phyloP scores from a whole-genome alignment of 1,140 invertebrate genomes.

The Dufourea novaeangliae region DNA sequence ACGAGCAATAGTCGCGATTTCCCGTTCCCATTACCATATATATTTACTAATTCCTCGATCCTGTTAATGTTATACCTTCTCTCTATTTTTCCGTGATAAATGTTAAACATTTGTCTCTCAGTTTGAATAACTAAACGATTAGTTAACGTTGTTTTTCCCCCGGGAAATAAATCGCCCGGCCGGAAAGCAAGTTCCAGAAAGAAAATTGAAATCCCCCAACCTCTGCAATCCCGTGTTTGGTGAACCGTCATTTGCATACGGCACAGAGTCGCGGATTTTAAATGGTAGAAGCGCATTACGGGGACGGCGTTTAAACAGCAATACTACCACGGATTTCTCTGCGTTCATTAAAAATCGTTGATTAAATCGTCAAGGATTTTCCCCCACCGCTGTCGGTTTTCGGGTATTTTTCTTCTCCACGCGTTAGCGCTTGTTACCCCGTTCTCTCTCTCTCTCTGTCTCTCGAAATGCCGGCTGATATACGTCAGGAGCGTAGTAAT shows the following conservation, averaged over 20 bases:
- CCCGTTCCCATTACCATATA: no score
- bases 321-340: background rate
- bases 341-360: slow-evolving; percentile 30
- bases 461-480: background rate
- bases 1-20: no score
- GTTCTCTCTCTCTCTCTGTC: no score
- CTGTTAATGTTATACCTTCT: no score
- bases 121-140: no score
- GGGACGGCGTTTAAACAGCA: background rate
- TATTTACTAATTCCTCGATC: no score
- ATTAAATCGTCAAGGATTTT: slow-evolving; percentile 6
- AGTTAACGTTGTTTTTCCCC: no score
- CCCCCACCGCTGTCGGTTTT: background rate
- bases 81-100: no score
- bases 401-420: background rate
- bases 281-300: slow-evolving; percentile 1
- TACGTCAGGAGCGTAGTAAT: background rate
- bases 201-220: slow-evolving; percentile 9
- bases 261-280: background rate
- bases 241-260: slow-evolving; percentile 14
- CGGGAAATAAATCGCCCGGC: background rate
- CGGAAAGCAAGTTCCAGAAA: background rate
- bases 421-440: background rate
- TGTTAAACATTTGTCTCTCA: no score
- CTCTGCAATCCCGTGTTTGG: background rate